phyloP scores from a whole-genome alignment of 2,888 invertebrate genomes.

The Scaptomyza flava region DNA sequence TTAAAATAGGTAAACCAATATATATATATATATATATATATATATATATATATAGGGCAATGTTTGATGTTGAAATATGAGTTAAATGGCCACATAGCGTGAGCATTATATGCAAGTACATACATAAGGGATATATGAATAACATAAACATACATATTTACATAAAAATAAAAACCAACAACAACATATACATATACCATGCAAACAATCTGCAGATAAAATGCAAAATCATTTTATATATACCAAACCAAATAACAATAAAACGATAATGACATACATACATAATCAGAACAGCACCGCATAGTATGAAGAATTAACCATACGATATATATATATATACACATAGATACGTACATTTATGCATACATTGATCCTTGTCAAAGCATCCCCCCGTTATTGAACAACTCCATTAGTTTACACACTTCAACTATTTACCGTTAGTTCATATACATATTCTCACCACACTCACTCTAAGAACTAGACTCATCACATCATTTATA shows the following conservation, averaged over 20 bases:
- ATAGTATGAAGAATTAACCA: constrained; percentile 79
- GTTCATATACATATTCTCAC: constrained; percentile 24
- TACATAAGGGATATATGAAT: constrained; percentile 50
- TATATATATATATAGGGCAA: constrained; percentile 64
- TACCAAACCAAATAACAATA: constrained; percentile 41
- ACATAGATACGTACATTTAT: background rate
- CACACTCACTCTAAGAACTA: constrained; percentile 22
- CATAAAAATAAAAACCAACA: constrained; percentile 5
- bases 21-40: constrained; percentile 12
- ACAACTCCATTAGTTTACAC: constrained; percentile 25
- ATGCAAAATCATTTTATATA: constrained; percentile 62
- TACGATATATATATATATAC: constrained; percentile 48
- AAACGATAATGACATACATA: constrained; percentile 69
- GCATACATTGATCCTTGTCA: constrained; percentile 19
- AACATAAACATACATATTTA: constrained; percentile 50
- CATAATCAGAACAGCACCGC: constrained; percentile 83
- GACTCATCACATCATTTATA: constrained; percentile 50
- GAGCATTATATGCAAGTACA: constrained; percentile 63
- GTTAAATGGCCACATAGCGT: constrained; percentile 62
- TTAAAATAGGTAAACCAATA: constrained; percentile 53
- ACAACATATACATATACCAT: constrained; percentile 42
- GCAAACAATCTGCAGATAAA: constrained; percentile 24
- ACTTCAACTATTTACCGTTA: constrained; percentile 18
- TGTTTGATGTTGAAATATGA: constrained; percentile 78
- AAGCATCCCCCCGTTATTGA: constrained; percentile 8